Base-by-base conservation (phyloP, 1,140 invertebrate genomes). In the Drosophila miranda region DNA sequence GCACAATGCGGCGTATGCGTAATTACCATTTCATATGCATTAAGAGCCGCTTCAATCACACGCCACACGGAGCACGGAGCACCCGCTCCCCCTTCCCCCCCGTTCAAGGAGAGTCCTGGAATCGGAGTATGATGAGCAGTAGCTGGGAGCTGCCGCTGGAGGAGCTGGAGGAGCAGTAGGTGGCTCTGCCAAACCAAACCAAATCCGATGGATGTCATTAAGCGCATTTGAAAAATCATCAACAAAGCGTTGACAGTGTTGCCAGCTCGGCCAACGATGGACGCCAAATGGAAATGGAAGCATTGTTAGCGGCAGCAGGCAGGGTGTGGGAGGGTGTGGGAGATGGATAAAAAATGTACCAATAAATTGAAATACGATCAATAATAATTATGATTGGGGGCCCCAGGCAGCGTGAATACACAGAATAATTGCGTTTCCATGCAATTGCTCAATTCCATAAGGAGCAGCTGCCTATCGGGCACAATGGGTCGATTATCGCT, bases 161-260 rank as follows among this genome's bases (percentile, higher is more conserved):
- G 16, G 23, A 42, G 26, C 13, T 6, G 60, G 41, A 41, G 14
- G 30, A 19, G 11, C 49, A 8, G 43, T 34, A 34, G 30, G 30
- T 11, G 30, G 30, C 8, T 13, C 30, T 34, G 11, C 11, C 34
- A 38, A 76, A 34, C 23, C 23, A 26, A 76, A 34, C 23, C 23
- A 26, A 26, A 42, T 50, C 63, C 64, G 46, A 48, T 86, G 34
- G 81, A 26, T 26, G 23, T 84, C 81, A 84, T 84, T 84, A 84
- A 84, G 81, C 81, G 82, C 82, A 84, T 84, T 84, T 84, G 81
- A 87, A 86, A 84, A 84, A 84, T 84, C 82, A 84, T 84, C 81
- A 86, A 78, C 82, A 78, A 60, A 52, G 30, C 64, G 61, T 80
- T 72, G 63, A 70, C 77, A 59, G 52, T 64, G 48, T 59, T 62